These are phyloP conservation scores for Drosophila miranda DNA, from an alignment of 1,140 invertebrate species.

Conservation along the genomic window DNA sequence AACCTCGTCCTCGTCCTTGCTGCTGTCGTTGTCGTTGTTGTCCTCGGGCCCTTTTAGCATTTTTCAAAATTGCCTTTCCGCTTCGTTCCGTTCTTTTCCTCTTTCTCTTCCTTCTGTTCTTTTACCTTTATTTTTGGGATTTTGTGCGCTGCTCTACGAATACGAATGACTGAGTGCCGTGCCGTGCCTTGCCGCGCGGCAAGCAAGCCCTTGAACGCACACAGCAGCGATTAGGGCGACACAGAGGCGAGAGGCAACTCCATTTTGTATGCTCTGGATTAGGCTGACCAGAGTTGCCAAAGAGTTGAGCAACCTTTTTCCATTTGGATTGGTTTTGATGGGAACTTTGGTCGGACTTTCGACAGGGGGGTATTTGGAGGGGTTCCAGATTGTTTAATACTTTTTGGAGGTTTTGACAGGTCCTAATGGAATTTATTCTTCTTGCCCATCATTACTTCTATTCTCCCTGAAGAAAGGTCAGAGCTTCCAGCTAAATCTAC, in stretches of 20 bases:
- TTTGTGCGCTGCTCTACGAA: constrained; percentile 13
- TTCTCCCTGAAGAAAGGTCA: too few relatives aligned
- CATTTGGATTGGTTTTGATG: too few relatives aligned
- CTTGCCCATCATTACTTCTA: too few relatives aligned
- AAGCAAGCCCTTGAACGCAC: too few relatives aligned
- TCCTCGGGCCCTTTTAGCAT: constrained; percentile 54
- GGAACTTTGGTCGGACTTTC: background rate
- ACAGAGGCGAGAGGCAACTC: constrained; percentile 44
- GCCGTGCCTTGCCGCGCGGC: constrained; percentile 17
- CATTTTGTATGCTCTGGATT: constrained; percentile 65
- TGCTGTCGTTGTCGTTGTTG: background rate
- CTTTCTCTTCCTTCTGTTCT: constrained; percentile 19
- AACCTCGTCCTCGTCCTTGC: constrained; percentile 28
- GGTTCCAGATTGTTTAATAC: too few relatives aligned
- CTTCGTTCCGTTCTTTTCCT: constrained; percentile 19
- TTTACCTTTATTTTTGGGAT: constrained; percentile 33
- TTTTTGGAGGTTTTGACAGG: background rate
- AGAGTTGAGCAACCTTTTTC: constrained; percentile 30
- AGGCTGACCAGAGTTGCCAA: constrained; percentile 66
- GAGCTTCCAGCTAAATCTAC: too few relatives aligned
- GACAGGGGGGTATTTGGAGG: background rate
- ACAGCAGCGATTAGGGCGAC: constrained; percentile 13
- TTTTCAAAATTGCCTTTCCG: constrained; percentile 64
- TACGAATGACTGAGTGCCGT: constrained; percentile 2
- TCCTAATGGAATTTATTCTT: too few relatives aligned